phyloP scores from a whole-genome alignment of 2,797 vertebrate species.

The Chromobotia macracanthus region DNA sequence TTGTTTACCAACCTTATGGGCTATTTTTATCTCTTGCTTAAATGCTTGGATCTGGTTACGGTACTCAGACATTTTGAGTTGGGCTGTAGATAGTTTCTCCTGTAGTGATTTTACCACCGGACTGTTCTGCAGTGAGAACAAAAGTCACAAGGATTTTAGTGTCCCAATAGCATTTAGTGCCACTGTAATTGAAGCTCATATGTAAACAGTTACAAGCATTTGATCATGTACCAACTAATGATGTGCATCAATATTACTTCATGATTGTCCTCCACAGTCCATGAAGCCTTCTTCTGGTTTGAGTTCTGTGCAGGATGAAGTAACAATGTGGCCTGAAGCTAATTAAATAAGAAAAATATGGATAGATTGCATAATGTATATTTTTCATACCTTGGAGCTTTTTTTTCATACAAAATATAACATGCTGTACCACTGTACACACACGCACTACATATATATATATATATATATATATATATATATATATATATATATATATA shows the following conservation, averaged over 20 bases:
- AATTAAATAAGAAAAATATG: not conserved
- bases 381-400: not conserved
- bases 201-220: not conserved
- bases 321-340: slow-evolving; percentile 64
- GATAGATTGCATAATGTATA: not conserved
- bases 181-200: not conserved
- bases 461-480: too few relatives aligned
- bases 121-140: slow-evolving; percentile 63
- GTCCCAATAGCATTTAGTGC: not conserved
- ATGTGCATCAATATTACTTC: slow-evolving; percentile 21
- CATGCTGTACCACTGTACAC: too few relatives aligned
- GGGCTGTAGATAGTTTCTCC: slow-evolving; percentile 84
- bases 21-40: slow-evolving; percentile 88
- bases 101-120: slow-evolving; percentile 83
- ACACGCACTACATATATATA: too few relatives aligned
- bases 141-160: not conserved
- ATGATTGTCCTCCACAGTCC: not conserved
- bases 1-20: slow-evolving; percentile 84
- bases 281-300: slow-evolving; percentile 58
- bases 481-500: too few relatives aligned
- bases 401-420: too few relatives aligned
- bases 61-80: slow-evolving; percentile 85
- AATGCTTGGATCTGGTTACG: slow-evolving; percentile 88
- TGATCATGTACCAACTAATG: not conserved
- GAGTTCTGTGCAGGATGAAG: slow-evolving; percentile 56